Percentiles rank a stretch among this genome's conserved stretches.
These are phyloP conservation scores for Exephanes ischioxanthus DNA, from an alignment of 2,888 invertebrate species.

Conservation along the genomic window DNA sequence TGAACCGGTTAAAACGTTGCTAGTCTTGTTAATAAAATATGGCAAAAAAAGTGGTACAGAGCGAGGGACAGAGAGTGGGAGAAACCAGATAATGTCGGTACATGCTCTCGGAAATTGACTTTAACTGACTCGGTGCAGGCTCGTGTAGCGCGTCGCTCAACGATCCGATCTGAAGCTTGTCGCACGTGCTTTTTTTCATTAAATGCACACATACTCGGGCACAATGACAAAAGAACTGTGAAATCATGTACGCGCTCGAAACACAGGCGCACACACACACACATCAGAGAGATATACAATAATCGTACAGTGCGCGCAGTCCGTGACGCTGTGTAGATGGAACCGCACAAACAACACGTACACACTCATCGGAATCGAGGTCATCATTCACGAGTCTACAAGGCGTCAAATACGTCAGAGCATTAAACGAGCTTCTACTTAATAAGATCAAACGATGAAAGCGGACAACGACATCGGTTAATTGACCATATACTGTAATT, in stretches of 20 bases:
- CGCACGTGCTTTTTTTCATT: constrained; percentile 38
- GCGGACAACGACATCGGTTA: constrained; percentile 65
- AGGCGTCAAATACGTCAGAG: constrained; percentile 67
- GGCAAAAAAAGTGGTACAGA: constrained; percentile 33
- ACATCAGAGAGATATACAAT: constrained; percentile 30
- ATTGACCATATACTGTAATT: constrained; percentile 61
- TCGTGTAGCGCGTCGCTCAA: constrained; percentile 46
- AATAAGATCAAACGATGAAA: constrained; percentile 66
- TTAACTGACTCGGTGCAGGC: constrained; percentile 48
- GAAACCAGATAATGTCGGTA: constrained; percentile 15
- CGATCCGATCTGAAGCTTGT: constrained; percentile 51
- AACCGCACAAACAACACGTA: constrained; percentile 29
- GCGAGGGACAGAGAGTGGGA: neutral
- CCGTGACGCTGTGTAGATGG: constrained; percentile 24
- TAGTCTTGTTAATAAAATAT: constrained; percentile 49
- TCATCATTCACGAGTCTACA: constrained; percentile 65
- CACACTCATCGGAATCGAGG: constrained; percentile 66
- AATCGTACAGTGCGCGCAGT: constrained; percentile 40
- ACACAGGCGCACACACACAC: constrained; percentile 1
- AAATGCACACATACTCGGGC: constrained; percentile 21
- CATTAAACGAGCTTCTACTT: constrained; percentile 64
- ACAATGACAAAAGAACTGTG: constrained; percentile 46
- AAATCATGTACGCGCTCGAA: constrained; percentile 8
- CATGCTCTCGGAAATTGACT: constrained; percentile 46
- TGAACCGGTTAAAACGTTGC: too few species aligned